Evolutionary conservation across 2,888 invertebrate species (phyloP).

Genomic region (Sipunculus nudus): DNA sequence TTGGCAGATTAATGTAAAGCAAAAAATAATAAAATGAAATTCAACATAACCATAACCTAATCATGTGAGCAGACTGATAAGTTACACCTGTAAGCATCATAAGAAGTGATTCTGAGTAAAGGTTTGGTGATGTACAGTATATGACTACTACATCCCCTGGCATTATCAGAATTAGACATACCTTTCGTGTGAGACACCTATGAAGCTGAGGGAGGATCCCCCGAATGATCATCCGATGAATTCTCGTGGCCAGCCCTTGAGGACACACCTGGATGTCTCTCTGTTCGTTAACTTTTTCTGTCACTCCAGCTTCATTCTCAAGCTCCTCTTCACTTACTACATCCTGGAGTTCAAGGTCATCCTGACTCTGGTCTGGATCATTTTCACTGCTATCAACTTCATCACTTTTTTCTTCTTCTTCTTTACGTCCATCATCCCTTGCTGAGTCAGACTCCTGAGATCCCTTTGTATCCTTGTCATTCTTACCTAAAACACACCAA

Average conservation of each 20-base stretch:
- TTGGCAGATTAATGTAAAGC: no score
- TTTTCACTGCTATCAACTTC: neutral
- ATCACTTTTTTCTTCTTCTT: neutral
- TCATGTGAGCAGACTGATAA: no score
- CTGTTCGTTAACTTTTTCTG: conserved; percentile 1
- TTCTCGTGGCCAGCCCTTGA: conserved; percentile 74
- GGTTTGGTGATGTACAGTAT: no score
- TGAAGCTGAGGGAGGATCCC: conserved; percentile 84
- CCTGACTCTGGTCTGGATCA: conserved; percentile 63
- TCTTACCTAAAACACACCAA: no score
- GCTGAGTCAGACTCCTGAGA: no score
- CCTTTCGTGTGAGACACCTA: conserved; percentile 73
- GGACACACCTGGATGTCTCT: conserved; percentile 42
- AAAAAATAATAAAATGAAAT: no score
- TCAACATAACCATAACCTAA: no score
- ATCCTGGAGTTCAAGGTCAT: conserved; percentile 30
- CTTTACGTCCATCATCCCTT: neutral
- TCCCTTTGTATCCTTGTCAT: no score
- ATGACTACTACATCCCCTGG: no score
- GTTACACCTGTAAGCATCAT: no score
- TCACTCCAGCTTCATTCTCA: conserved; percentile 10
- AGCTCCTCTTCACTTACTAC: conserved; percentile 62
- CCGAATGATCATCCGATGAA: conserved; percentile 77
- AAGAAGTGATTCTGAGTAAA: no score
- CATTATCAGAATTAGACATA: no score